A percentile compares a stretch with the other conserved stretches of the same genome.
phyloP scores from a whole-genome alignment of 1,140 invertebrate genomes.

The Globodera rostochiensis region DNA sequence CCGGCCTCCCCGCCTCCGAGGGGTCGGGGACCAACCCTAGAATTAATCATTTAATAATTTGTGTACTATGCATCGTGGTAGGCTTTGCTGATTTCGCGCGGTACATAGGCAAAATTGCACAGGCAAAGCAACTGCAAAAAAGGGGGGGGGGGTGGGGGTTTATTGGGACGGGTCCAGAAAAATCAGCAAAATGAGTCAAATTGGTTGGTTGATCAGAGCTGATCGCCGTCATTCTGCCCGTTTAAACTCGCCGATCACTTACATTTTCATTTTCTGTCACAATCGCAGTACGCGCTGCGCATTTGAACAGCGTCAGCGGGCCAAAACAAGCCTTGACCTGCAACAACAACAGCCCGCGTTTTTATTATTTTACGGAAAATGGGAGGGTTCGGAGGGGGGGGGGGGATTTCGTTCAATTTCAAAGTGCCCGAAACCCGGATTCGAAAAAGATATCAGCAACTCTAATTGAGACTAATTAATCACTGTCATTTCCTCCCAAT shows the following conservation, averaged over 20 bases:
- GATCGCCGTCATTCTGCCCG: neutral
- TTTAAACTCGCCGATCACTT: neutral
- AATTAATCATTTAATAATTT: conserved; percentile 8
- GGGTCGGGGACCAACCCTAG: no score
- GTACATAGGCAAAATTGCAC: conserved; percentile 65
- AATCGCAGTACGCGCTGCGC: conserved; percentile 57
- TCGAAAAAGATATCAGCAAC: no score
- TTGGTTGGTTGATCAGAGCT: neutral
- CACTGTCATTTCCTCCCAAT: no score
- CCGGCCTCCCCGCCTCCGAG: no score
- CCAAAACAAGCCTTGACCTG: conserved; percentile 59
- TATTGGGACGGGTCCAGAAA: no score
- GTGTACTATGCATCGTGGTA: conserved; percentile 62
- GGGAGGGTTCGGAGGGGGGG: no score
- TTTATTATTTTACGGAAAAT: no score
- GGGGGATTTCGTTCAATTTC: no score
- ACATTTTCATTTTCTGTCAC: conserved; percentile 56
- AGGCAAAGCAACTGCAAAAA: conserved; percentile 52
- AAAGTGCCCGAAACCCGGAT: no score
- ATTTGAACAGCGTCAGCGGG: conserved; percentile 62
- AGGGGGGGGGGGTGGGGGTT: no score
- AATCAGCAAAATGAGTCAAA: no score
- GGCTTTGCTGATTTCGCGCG: conserved; percentile 56
- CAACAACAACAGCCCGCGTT: neutral
- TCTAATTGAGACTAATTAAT: no score